phyloP scores from a whole-genome alignment of 1,140 invertebrate genomes.

The Trichomalopsis sarcophagae region DNA sequence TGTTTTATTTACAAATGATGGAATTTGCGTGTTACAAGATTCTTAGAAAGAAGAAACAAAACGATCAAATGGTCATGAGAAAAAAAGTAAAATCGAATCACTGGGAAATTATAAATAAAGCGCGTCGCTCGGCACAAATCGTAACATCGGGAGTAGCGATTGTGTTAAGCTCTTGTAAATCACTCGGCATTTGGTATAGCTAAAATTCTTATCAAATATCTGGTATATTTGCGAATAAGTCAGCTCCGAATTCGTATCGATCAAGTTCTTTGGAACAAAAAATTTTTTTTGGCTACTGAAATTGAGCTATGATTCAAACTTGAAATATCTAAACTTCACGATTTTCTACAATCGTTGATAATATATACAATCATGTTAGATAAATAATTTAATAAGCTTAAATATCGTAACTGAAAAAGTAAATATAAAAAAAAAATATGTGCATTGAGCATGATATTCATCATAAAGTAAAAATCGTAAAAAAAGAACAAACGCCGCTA shows the following conservation, averaged over 20 bases:
- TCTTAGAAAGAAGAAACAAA: slow-evolving; percentile 41
- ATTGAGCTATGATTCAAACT: not conserved
- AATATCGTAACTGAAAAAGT: not conserved
- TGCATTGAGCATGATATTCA: not conserved
- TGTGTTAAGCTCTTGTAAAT: not conserved
- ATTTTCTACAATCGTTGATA: not conserved
- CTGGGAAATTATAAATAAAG: slow-evolving; percentile 20
- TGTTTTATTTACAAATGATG: slow-evolving; percentile 63
- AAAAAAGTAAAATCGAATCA: slow-evolving; percentile 10
- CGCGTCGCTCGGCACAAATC: not conserved
- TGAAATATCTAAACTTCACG: not conserved
- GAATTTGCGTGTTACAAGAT: slow-evolving; percentile 52
- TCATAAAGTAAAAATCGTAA: not conserved
- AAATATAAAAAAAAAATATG: not conserved
- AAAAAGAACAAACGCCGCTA: not conserved
- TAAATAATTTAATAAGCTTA: not conserved
- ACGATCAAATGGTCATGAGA: slow-evolving; percentile 3
- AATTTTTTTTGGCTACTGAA: slow-evolving; percentile 31
- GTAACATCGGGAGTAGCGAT: not conserved
- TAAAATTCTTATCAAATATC: not conserved
- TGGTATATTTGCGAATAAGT: not conserved
- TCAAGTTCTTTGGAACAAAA: slow-evolving; percentile 5
- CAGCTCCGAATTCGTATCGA: not conserved
- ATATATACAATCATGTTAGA: not conserved
- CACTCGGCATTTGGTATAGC: slow-evolving; percentile 36